Evolutionary conservation across 2,888 invertebrate species (phyloP), one percentile per base, ranked within the genome.

Genomic region (Tachystola acroxantha): DNA sequence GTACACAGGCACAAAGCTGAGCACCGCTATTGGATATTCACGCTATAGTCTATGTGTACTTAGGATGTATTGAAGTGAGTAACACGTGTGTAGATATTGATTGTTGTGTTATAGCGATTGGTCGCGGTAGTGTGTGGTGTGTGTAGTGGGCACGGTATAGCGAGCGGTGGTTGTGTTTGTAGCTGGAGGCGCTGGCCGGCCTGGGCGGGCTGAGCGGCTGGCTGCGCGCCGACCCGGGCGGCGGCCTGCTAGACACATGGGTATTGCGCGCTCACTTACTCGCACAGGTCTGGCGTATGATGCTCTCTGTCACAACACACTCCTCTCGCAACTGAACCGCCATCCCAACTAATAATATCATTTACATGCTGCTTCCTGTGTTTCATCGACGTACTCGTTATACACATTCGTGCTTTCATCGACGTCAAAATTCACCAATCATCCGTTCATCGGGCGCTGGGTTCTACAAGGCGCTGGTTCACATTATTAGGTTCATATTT

Each of bases 251-350:
- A 72, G 86, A 88, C 80, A 86, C 85, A 68, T 87, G 86, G 88
- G 87, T 88, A 88, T 86, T 87, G 84, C 85, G 85, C 85, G 86
- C 86, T 85, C 86, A 80, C 85, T 86, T 84, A 80, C 82, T 85
- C 79, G 81, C 85, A 78, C 85, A 86, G 86, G 86, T 86, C 84
- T 84, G 85, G 75, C 71, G 24, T n/a, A 24, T 24, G 7, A 24
- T 24, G 75, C 78, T 65, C 62, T 66, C 59, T 62, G 51, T 54
- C 34, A 10, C 30, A 26, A 40, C 62, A 57, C 62, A 42, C 60
- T 58, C 61, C 63, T 64, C 67, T 49, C 64, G 48, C 64, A 45
- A 42, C 22, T 41, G 3, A n/a, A 24, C 4, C n/a, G 24, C 24
- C 24, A 24, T 24, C 10, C 32, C 34, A 24, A 34, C 36, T 34